phyloP scores from a whole-genome alignment of 2,113 vertebrate species.

The Saimiri boliviensis region DNA sequence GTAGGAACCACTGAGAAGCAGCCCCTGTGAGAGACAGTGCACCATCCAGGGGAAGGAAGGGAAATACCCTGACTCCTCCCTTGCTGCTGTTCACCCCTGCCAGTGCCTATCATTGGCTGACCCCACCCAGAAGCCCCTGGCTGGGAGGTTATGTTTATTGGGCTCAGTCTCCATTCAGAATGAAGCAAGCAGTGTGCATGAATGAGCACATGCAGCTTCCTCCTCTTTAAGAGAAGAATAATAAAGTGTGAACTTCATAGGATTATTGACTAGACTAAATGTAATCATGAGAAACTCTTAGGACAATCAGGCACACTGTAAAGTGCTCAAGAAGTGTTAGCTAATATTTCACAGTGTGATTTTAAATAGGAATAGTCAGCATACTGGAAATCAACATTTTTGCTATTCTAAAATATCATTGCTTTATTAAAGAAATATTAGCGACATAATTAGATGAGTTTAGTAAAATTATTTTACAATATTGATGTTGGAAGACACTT shows the following conservation, averaged over 20 bases:
- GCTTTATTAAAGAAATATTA: neutral
- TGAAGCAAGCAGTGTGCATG: neutral
- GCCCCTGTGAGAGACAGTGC: neutral
- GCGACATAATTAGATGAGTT: neutral
- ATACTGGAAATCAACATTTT: neutral
- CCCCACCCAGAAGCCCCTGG: neutral
- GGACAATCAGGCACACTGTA: neutral
- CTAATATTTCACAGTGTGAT: neutral
- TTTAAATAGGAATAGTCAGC: neutral
- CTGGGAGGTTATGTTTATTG: neutral
- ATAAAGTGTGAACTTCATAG: neutral
- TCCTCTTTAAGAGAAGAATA: neutral
- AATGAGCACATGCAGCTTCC: neutral
- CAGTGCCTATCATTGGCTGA: neutral
- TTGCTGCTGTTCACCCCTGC: neutral
- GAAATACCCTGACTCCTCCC: neutral
- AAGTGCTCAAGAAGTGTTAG: neutral
- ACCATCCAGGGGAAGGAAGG: too few species aligned
- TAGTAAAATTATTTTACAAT: neutral
- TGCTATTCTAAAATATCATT: neutral
- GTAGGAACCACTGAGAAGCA: neutral
- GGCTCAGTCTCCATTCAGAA: neutral
- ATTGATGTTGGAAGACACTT: neutral
- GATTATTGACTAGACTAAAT: neutral
- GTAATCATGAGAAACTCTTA: neutral